Percentiles rank a stretch among this genome's conserved stretches.
Conservation (phyloP, 1,140 invertebrate species). For the Frieseomelitta varia region DNA sequence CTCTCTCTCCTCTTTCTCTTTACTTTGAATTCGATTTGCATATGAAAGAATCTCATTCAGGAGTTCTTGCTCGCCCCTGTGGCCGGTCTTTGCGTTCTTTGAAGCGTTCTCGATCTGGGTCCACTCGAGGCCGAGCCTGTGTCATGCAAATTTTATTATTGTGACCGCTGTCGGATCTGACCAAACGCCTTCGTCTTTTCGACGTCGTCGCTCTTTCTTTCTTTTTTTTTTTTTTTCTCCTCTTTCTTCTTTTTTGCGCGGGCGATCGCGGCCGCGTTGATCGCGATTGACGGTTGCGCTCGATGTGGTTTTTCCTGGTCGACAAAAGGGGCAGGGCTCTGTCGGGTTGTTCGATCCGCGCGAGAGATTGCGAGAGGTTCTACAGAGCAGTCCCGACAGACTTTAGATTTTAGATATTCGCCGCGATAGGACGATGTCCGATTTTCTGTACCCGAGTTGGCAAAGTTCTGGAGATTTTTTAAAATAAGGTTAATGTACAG, state of each 20-base stretch:
- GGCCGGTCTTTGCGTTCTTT: background rate
- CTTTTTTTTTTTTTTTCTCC: no score
- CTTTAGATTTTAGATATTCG: no score
- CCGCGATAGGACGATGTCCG: no score
- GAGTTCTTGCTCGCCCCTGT: constrained; percentile 10
- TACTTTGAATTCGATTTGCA: constrained; percentile 62
- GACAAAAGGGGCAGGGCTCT: no score
- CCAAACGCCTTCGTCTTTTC: constrained; percentile 17
- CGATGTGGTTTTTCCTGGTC: background rate
- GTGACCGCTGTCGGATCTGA: constrained; percentile 32
- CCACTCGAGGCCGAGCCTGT: constrained; percentile 20
- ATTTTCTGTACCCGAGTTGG: no score
- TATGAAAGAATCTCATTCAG: constrained; percentile 62
- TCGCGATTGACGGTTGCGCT: constrained; percentile 1
- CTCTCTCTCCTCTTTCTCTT: background rate
- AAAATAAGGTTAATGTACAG: no score
- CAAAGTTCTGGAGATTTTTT: no score
- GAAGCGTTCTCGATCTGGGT: constrained; percentile 1
- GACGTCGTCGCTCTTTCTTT: constrained; percentile 1
- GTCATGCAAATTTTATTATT: constrained; percentile 58
- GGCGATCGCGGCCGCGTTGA: constrained; percentile 10
- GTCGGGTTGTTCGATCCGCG: no score
- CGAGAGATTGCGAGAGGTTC: no score
- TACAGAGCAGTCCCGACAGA: no score
- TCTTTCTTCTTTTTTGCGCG: background rate